Evolutionary conservation across 2,888 invertebrate genomes (phyloP).

Genomic region (Isoperla grammatica): DNA sequence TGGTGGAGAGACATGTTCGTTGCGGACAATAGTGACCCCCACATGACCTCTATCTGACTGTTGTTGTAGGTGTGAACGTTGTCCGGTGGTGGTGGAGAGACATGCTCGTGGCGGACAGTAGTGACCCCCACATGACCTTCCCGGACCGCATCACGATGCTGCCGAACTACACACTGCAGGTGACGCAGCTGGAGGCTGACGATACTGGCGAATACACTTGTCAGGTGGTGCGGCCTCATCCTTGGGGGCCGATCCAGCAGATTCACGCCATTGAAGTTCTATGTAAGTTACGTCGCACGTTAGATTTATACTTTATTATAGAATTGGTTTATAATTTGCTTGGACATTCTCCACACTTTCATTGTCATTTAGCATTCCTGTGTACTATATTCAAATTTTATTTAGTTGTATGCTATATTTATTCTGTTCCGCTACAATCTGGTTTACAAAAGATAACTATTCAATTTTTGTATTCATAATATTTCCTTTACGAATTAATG

Average conservation of each 20-base stretch:
- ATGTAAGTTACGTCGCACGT: too few relatives aligned
- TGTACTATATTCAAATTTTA: too few relatives aligned
- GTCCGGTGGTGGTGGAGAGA: constrained; percentile 69
- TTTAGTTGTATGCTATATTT: too few relatives aligned
- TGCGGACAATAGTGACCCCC: constrained; percentile 54
- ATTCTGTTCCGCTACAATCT: too few relatives aligned
- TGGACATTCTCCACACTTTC: too few relatives aligned
- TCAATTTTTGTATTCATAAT: too few relatives aligned
- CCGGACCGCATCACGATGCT: constrained; percentile 57
- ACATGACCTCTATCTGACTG: too few relatives aligned
- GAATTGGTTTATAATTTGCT: too few relatives aligned
- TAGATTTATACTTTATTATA: too few relatives aligned
- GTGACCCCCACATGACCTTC: constrained; percentile 44
- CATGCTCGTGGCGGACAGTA: constrained; percentile 56
- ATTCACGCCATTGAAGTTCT: constrained; percentile 72
- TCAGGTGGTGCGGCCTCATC: constrained; percentile 57
- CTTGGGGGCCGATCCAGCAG: constrained; percentile 65
- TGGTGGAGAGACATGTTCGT: constrained; percentile 58
- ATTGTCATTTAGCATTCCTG: too few relatives aligned
- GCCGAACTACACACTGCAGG: constrained; percentile 66
- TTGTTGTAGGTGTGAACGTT: constrained; percentile 43
- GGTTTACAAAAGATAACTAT: too few relatives aligned
- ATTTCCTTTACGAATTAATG: too few relatives aligned
- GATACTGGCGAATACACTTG: constrained; percentile 66
- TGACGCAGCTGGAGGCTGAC: constrained; percentile 49